phyloP scores from a whole-genome alignment of 2,113 vertebrate genomes.

The Struthidea cinerea region DNA sequence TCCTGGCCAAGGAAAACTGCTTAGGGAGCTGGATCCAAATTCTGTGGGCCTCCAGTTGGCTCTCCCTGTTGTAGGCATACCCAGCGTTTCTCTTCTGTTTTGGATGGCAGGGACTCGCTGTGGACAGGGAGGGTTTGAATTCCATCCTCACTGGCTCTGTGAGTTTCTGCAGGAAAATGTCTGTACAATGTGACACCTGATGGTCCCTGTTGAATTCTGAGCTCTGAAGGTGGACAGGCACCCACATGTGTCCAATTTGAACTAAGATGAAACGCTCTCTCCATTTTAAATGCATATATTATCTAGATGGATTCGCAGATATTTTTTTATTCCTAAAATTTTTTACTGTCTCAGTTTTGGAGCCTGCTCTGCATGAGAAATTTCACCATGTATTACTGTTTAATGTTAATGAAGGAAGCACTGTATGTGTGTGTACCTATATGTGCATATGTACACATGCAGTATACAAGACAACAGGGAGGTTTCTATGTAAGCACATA shows the following conservation, averaged over 20 bases:
- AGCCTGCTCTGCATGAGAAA: background rate
- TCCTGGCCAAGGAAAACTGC: constrained; percentile 39
- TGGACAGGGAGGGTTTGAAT: background rate
- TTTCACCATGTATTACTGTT: background rate
- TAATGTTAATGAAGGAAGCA: background rate
- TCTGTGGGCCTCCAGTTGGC: constrained; percentile 46
- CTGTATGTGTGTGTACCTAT: background rate
- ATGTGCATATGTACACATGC: background rate
- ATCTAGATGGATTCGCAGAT: background rate
- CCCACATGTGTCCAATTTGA: background rate
- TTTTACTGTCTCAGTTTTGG: background rate
- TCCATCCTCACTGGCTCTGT: background rate
- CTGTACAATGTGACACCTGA: background rate
- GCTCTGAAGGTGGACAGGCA: background rate
- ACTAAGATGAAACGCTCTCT: background rate
- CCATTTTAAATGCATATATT: background rate
- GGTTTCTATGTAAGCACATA: background rate
- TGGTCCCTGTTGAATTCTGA: background rate
- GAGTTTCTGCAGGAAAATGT: background rate
- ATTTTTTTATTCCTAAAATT: background rate
- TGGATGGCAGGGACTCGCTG: background rate
- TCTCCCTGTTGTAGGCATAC: background rate
- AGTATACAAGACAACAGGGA: background rate
- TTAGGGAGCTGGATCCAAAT: constrained; percentile 12
- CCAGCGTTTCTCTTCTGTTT: constrained; percentile 25